phyloP scores from a whole-genome alignment of 2,888 invertebrate species.

The Linhomoeus sp. region DNA sequence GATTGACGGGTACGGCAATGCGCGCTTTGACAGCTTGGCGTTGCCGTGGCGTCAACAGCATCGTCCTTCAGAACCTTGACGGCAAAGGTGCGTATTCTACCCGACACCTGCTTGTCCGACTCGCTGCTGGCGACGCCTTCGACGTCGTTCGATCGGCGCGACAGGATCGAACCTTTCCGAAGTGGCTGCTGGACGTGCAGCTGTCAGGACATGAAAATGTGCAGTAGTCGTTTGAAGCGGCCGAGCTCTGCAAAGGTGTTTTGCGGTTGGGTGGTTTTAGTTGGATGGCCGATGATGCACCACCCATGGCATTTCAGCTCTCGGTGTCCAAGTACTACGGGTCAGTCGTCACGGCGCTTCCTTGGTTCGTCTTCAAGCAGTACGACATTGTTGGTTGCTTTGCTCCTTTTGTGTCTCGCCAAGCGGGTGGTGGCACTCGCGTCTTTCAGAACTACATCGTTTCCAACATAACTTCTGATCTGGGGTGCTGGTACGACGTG shows the following conservation, averaged over 20 bases:
- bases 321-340: conserved; percentile 25
- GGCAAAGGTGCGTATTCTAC: conserved; percentile 46
- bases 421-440: neutral
- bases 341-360: conserved; percentile 43
- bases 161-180: no score
- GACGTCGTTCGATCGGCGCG: neutral
- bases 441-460: conserved; percentile 15
- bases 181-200: no score
- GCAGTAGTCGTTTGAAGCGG: no score
- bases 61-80: no score
- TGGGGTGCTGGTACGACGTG: conserved; percentile 28
- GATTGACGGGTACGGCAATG: neutral
- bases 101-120: conserved; percentile 43
- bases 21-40: no score
- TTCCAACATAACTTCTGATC: conserved; percentile 24
- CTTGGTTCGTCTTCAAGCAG: conserved; percentile 44
- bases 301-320: no score
- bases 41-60: no score
- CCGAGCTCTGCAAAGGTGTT: no score
- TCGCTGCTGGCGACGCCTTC: conserved; percentile 31
- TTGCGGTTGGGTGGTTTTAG: no score
- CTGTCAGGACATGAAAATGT: no score
- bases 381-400: conserved; percentile 37
- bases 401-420: neutral
- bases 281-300: no score